Evolutionary conservation across 2,888 invertebrate genomes (phyloP), one percentile per base, ranked within the genome.

Genomic region (Drosophila pseudotalamancana): DNA sequence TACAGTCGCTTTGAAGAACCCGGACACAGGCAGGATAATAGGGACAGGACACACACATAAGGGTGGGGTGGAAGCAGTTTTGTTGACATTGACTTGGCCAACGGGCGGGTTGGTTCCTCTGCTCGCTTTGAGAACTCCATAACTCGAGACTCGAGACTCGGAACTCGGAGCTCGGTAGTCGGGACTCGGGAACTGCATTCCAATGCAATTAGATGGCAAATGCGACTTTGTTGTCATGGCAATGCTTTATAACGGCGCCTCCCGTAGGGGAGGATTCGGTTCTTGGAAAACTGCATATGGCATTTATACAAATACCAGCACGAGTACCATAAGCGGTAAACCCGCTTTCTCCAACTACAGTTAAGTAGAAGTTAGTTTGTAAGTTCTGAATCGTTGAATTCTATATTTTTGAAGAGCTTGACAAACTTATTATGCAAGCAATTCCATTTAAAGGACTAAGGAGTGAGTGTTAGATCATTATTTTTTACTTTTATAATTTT

Each of bases 31-130:
- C 45, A 43, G 43, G n/a, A n/a, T n/a, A n/a, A n/a, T 32, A 56
- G 37, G 23, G 14, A 27, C 18, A 4, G 29, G 43, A 43, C 43
- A 16, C 35, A 53, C 34, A 42, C 12, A 45, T 71, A 78, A 69
- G 84, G 84, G 69, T 77, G 81, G 76, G 65, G 64, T 55, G 65
- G 35, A 27, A 25, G 42, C n/a, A 49, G 40, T 48, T 54, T 12
- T 67, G 65, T 84, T 86, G 81, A 81, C 80, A 86, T 86, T 83
- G 87, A 86, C 84, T 86, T 80, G 68, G 66, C 45, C 56, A 61
- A 64, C 74, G 77, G 64, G 57, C 59, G 77, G 72, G 50, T 62
- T 59, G 61, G 21, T 42, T 29, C 8, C 27, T 34, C 21, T 32
- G 31, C 35, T 46, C 37, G 60, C 18, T 59, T 69, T 53, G 53